A percentile compares a stretch with the other conserved stretches of the same genome.
Conservation (phyloP, 2,113 vertebrate species). For the Tapirus terrestris region DNA sequence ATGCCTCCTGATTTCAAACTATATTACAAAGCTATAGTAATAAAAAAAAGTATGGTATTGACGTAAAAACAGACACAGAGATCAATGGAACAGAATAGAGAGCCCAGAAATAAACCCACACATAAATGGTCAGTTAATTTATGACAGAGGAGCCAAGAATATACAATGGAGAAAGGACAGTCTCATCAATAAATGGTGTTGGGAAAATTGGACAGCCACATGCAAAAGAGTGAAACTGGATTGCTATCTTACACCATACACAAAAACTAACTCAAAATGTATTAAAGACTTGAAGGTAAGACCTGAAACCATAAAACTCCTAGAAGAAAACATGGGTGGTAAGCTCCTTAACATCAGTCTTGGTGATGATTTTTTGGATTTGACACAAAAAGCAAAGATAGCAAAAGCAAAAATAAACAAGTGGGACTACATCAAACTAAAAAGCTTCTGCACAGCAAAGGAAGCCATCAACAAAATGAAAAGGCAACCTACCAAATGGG, state of each 20-base stretch:
- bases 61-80: not conserved
- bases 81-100: not conserved
- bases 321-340: not conserved
- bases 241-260: not conserved
- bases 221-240: not conserved
- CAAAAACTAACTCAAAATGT: not conserved
- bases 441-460: not conserved
- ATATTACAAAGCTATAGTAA: not conserved
- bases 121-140: not conserved
- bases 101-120: not conserved
- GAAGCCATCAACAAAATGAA: not conserved
- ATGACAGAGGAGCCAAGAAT: too few species aligned
- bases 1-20: not conserved
- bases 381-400: not conserved
- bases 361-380: not conserved
- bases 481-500: not conserved
- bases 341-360: not conserved
- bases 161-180: too few species aligned
- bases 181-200: too few species aligned
- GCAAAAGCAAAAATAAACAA: not conserved
- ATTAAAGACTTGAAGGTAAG: not conserved
- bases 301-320: not conserved
- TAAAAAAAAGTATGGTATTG: not conserved
- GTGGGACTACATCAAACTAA: not conserved
- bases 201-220: too few species aligned